Evolutionary conservation across 2,797 vertebrate species (phyloP).

Genomic region (Chelidonichthys spinosus): DNA sequence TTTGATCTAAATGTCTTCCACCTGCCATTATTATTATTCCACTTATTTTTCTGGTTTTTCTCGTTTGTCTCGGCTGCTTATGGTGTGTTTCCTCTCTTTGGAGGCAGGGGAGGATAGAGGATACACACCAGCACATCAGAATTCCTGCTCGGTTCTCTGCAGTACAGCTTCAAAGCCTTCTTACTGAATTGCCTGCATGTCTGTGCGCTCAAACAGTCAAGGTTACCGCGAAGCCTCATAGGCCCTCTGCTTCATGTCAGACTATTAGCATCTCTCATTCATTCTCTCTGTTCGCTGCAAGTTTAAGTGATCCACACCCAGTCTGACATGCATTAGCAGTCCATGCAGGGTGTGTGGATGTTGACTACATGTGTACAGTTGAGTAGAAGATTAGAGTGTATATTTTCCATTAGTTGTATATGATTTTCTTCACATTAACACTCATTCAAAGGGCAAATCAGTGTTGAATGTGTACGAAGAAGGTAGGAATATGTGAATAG

Average conservation of each 20-base stretch:
- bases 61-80: conserved; percentile 16
- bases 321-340: background rate
- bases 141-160: conserved; percentile 90
- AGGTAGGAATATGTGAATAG: no score
- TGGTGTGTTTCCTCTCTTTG: conserved; percentile 22
- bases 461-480: no score
- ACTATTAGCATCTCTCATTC: conserved; percentile 1
- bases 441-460: conserved; percentile 10
- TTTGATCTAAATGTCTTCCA: conserved; percentile 14
- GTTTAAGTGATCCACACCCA: background rate
- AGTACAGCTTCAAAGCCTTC: conserved; percentile 87
- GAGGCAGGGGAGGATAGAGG: conserved; percentile 38
- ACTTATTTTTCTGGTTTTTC: conserved; percentile 1
- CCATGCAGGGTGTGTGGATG: background rate
- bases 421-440: conserved; percentile 2
- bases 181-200: conserved; percentile 83
- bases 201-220: conserved; percentile 60
- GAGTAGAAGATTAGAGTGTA: background rate
- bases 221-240: conserved; percentile 56
- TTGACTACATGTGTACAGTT: background rate
- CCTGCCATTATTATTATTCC: conserved; percentile 16
- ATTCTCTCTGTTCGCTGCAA: conserved; percentile 17
- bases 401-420: background rate
- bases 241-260: conserved; percentile 21
- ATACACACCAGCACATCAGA: conserved; percentile 82